Conservation (phyloP, 2,888 invertebrate species). For the Sericinus montela region DNA sequence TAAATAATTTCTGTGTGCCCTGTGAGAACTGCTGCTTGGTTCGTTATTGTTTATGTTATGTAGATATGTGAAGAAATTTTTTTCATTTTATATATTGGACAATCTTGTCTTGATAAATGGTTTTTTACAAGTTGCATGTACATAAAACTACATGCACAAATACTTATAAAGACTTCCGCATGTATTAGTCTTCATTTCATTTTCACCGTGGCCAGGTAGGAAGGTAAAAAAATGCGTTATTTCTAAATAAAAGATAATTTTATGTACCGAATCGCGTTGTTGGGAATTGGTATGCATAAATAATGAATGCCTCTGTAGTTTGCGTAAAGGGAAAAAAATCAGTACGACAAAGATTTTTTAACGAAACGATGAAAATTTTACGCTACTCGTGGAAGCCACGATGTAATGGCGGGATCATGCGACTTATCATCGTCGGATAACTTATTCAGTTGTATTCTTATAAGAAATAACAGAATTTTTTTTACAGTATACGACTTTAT, state of each 20-base stretch:
- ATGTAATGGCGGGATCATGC: slow-evolving; percentile 27
- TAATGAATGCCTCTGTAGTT: slow-evolving; percentile 35
- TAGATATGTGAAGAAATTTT: slow-evolving; percentile 39
- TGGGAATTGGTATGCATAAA: slow-evolving; percentile 38
- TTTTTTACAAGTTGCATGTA: no score
- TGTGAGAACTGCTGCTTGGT: slow-evolving; percentile 63
- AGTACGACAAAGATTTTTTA: no score
- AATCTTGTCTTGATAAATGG: no score
- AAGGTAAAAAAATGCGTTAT: no score
- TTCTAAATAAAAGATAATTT: slow-evolving; percentile 47
- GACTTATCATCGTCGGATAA: slow-evolving; percentile 28
- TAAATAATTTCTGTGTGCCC: slow-evolving; percentile 73
- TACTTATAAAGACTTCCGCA: no score
- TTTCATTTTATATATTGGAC: no score
- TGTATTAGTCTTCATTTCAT: no score
- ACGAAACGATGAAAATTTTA: slow-evolving; percentile 22
- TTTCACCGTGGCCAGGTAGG: no score
- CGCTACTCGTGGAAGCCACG: slow-evolving; percentile 33
- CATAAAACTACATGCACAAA: no score
- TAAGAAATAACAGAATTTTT: slow-evolving; percentile 46
- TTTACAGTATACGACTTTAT: no score
- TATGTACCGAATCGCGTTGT: slow-evolving; percentile 35
- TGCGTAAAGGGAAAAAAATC: slow-evolving; percentile 50
- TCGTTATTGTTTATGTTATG: slow-evolving; percentile 40
- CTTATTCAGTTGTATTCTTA: slow-evolving; percentile 36